A percentile compares a stretch with the other conserved stretches of the same genome.
Conservation (phyloP, 2,113 vertebrate species). For the Myocastor coypus region DNA sequence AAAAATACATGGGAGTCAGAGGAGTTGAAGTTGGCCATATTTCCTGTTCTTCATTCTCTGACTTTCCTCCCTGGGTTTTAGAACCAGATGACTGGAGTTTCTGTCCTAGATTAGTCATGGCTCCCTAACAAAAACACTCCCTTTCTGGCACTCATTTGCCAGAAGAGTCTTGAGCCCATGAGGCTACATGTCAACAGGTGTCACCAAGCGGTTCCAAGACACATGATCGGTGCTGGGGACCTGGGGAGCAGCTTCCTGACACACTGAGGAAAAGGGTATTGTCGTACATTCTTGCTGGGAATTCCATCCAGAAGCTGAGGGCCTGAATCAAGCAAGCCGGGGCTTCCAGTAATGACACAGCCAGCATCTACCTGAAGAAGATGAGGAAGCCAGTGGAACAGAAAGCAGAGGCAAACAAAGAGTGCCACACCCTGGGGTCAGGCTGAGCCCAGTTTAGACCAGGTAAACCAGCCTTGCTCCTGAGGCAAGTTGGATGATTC, state of each 20-base stretch:
- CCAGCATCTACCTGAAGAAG: neutral
- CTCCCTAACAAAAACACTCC: neutral
- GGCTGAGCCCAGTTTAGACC: neutral
- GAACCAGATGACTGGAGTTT: neutral
- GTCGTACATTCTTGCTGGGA: neutral
- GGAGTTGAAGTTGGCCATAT: neutral
- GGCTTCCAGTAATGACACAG: neutral
- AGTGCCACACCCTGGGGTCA: neutral
- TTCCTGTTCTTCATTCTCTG: neutral
- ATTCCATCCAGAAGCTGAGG: conserved; percentile 9
- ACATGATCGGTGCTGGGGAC: neutral
- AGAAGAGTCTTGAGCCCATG: neutral
- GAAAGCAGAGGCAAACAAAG: neutral
- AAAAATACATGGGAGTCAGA: neutral
- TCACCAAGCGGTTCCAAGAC: neutral
- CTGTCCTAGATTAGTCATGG: neutral
- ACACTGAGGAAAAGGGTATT: neutral
- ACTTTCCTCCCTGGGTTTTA: neutral
- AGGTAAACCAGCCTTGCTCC: neutral
- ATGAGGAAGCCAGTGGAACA: conserved; percentile 1
- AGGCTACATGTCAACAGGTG: neutral
- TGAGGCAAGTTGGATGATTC: neutral
- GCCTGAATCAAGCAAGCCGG: neutral
- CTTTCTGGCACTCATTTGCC: neutral
- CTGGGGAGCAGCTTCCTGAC: neutral